Conservation (phyloP, 2,797 vertebrate species). For the Dendrocincla tyrannina region DNA sequence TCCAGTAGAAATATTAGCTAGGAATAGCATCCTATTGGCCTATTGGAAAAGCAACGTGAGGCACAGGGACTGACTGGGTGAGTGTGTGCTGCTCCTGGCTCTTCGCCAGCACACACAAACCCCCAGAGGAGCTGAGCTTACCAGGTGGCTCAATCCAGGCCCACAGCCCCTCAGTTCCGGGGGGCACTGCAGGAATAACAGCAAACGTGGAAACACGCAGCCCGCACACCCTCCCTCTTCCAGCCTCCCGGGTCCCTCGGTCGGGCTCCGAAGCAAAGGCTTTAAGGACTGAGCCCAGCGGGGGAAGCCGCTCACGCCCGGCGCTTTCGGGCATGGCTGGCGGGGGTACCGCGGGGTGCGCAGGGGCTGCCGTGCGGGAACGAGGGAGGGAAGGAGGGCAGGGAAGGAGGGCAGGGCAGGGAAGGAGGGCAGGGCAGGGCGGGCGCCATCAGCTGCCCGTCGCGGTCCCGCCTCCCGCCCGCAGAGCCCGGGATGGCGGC, state of each 20-base stretch:
- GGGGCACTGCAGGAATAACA: neutral
- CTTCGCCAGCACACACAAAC: neutral
- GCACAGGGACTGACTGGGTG: accelerated
- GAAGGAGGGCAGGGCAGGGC: neutral
- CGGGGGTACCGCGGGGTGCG: too few relatives aligned
- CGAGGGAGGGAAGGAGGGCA: neutral
- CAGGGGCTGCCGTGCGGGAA: neutral
- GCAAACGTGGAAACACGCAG: too few relatives aligned
- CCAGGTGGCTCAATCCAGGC: neutral
- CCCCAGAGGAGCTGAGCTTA: neutral
- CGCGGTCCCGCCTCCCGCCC: neutral
- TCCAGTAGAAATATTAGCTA: neutral
- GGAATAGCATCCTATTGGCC: neutral
- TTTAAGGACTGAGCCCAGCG: neutral
- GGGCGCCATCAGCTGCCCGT: neutral
- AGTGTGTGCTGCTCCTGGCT: neutral
- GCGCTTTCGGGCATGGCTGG: accelerated
- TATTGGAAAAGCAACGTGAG: neutral
- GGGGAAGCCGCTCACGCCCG: neutral
- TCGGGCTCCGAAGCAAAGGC: neutral
- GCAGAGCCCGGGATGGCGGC: slow-evolving; percentile 8
- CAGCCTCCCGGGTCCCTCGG: neutral
- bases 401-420: neutral
- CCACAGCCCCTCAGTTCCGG: neutral
- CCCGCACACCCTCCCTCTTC: neutral